Base-by-base conservation (phyloP, 2,113 vertebrate species). In the Oreotrochilus melanogaster region DNA sequence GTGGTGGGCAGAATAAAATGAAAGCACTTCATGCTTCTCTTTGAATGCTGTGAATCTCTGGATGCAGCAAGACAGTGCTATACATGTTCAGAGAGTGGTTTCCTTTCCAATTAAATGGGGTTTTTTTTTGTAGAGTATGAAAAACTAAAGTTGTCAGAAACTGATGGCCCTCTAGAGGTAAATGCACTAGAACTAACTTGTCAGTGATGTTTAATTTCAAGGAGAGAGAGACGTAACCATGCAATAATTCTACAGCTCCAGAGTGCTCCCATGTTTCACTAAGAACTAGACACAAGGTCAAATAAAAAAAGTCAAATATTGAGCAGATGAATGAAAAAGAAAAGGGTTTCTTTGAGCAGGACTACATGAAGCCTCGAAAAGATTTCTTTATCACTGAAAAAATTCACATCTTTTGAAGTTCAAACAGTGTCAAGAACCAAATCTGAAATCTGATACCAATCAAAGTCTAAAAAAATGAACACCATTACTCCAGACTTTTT, bases 111-210 rank as follows among this genome's bases (percentile, higher is more conserved):
- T 62, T 61, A 89, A 81, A 78, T 75, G 16, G 31, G 16, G 31
- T 82, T 79, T 76, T 43, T 43, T 45, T 85, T 92, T 79, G 35
- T 48, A 75, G 31, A 62, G 31, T 35, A 60, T 22, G 47, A 94
- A 83, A 82, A 94, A 70, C 51, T 62, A 79, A 76, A 73, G 18
- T 54, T 78, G 66, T 76, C 89, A 89, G 58, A 62, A 89, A 76
- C 64, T 48, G 62, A 83, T 82, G 62, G 58, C 9, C 31, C 56
- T 88, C 28, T 72, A 66, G 66, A 84, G 23, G 9, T 51, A 31
- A 89, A 7, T 37, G 70, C 8, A 14, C 35, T 66, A 51, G 43
- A 81, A 88, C 21, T 19, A 28, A 93, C 42, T 78, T 91, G 78
- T 54, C 56, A 73, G 37, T 47, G 58, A 66, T 25, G 25, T 83